These are phyloP conservation scores for Lepus townsendii DNA, from an alignment of 2,797 vertebrate species.

Conservation along the genomic window DNA sequence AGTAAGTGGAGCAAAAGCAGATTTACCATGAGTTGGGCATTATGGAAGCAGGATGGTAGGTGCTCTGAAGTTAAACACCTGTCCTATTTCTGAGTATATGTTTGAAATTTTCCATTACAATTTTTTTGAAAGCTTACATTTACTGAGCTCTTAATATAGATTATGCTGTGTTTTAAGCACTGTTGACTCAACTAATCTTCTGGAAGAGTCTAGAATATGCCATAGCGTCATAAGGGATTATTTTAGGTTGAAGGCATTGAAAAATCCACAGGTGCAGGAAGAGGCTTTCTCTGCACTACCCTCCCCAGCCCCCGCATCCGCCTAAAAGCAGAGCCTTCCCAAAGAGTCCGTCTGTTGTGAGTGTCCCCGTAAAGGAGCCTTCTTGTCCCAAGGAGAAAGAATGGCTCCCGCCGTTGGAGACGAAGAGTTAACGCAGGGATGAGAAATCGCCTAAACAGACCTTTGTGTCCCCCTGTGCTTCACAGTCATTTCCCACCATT, in stretches of 20 bases:
- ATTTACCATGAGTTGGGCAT: neutral
- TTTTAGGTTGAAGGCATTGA: neutral
- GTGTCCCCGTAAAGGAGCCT: neutral
- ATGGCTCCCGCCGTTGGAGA: neutral
- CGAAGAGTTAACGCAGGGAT: neutral
- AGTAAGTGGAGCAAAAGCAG: neutral
- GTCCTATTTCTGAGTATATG: conserved; percentile 38
- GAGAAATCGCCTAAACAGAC: neutral
- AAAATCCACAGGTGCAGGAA: neutral
- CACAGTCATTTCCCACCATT: neutral
- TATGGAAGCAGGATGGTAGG: conserved; percentile 6
- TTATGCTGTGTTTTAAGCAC: neutral
- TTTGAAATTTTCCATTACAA: neutral
- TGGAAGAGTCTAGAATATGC: neutral
- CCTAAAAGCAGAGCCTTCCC: neutral
- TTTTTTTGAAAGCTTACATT: neutral
- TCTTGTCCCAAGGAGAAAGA: neutral
- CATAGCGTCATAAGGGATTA: neutral
- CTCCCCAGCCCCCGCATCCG: neutral
- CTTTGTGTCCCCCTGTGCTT: neutral
- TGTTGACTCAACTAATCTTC: neutral
- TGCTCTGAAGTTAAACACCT: conserved; percentile 37
- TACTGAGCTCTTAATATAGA: neutral
- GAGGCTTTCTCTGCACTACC: neutral
- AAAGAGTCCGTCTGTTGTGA: neutral